Evolutionary conservation across 2,888 invertebrate genomes (phyloP), one percentile per base, ranked within the genome.

Genomic region (Ferdinandea cuprea): DNA sequence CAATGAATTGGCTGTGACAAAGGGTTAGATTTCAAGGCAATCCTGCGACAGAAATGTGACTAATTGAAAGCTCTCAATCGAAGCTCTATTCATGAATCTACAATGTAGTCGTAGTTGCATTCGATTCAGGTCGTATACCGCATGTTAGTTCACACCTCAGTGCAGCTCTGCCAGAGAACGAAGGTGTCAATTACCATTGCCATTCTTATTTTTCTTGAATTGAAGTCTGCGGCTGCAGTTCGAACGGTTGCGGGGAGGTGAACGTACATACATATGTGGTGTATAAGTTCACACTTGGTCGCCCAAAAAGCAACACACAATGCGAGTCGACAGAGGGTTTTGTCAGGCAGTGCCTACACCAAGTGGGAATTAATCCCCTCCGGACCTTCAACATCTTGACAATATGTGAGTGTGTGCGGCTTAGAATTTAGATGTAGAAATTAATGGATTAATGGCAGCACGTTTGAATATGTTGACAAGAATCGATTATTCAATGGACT

Each of bases 1-100:
- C 76, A 74, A 63, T 58, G 80, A 56, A 50, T 80, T 63, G 48
- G 32, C n/a, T n/a, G n/a, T 37, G 37, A 37, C 11, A 19, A 63
- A 35, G 80, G 63, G 40, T 76, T 80, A 50, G 56, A 58, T 76
- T 76, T 65, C 76, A 80, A 73, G 73, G 59, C 54, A 30, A 25
- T 9, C 42, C 44, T 52, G 37, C 3, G 1, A 37, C 30, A 42
- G 48, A 15, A 46, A 79, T 68, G 21, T 19, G 77, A 81, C 71
- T 81, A 81, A 81, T 77, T 72, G 77, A 77, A 77, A 77, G 71
- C 81, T 81, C 61, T 71, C n/a, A n/a, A 81, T 81, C 42, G 77
- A 54, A 71, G 21, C 42, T 54, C 59, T 54, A 65, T 73, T 68
- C 66, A 73, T 25, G 21, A 63, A 35, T 19, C 21, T 30, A 50